These are phyloP conservation scores for Erethizon dorsatum DNA, from an alignment of 2,797 vertebrate genomes.

Conservation along the genomic window DNA sequence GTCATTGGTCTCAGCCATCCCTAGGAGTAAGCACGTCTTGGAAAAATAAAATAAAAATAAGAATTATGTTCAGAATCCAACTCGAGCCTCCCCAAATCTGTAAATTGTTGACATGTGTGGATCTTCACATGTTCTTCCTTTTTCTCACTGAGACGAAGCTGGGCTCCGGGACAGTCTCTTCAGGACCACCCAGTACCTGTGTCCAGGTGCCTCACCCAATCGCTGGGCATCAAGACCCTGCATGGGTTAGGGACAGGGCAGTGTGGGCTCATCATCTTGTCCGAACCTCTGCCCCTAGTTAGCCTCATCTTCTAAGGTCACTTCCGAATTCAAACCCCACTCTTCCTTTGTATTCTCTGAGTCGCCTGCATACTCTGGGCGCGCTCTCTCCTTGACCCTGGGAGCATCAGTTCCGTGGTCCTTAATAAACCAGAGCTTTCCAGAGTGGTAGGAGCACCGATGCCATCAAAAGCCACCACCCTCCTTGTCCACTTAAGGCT, in stretches of 20 bases:
- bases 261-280: not conserved
- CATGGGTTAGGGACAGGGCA: not conserved
- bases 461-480: no score
- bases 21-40: not conserved
- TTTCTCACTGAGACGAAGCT: not conserved
- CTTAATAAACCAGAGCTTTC: not conserved
- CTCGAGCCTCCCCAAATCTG: not conserved
- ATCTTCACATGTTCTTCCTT: not conserved
- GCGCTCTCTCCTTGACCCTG: not conserved
- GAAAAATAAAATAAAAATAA: not conserved
- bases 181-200: rapidly evolving
- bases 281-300: not conserved
- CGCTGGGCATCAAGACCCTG: not conserved
- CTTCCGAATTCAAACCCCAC: not conserved
- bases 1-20: not conserved
- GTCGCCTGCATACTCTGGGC: not conserved
- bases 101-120: not conserved
- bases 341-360: not conserved
- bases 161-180: not conserved
- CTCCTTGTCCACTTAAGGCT: no score
- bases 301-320: not conserved
- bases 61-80: not conserved
- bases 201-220: not conserved
- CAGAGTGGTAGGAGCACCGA: not conserved
- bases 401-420: not conserved